Evolutionary conservation across 2,888 invertebrate genomes (phyloP), one percentile per base, ranked within the genome.

Genomic region (Drosophila kambysellisi): DNA sequence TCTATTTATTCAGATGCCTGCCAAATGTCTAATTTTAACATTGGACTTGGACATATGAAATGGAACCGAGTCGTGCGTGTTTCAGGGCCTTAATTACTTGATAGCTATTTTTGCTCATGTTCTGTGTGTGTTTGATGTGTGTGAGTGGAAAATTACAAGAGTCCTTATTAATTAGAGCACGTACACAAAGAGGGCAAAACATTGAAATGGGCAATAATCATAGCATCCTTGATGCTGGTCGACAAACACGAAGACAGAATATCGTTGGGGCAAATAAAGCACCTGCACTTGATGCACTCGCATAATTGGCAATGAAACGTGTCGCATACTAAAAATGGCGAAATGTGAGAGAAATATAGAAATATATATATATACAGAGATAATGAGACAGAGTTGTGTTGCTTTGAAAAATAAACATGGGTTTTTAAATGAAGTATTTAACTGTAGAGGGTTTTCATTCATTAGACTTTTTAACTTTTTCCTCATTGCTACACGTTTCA

Each of bases 131-230:
- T 15, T 50, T 60, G 33, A 61, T 35, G 58, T 56, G 58, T 56
- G 65, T 60, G 53, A 57, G 80, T 43, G 29, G 29, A 66, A 66
- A 63, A 41, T 76, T 68, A 65, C 33, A 71, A 67, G 86, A 68
- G 74, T 70, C 53, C 66, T 59, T 87, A 84, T 86, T 90, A 90
- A 86, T 88, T 90, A 81, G 71, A 76, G 72, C 89, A 86, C 86
- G 81, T 79, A 74, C 81, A 66, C 50, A 74, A 74, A 46, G 33
- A 53, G 41, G 41, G 41, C 52, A 72, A 65, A 65, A 64, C 67
- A 65, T 39, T 46, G 51, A 66, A 60, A 37, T 57, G 60, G 60
- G 70, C 71, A 83, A 83, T 83, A 83, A 76, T 89, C 83, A 83
- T 73, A 83, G 84, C 66, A 56, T 51, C 59, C 59, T 43, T 56